A percentile compares a stretch with the other conserved stretches of the same genome.
phyloP scores from a whole-genome alignment of 2,113 vertebrate genomes.

The Columba livia region DNA sequence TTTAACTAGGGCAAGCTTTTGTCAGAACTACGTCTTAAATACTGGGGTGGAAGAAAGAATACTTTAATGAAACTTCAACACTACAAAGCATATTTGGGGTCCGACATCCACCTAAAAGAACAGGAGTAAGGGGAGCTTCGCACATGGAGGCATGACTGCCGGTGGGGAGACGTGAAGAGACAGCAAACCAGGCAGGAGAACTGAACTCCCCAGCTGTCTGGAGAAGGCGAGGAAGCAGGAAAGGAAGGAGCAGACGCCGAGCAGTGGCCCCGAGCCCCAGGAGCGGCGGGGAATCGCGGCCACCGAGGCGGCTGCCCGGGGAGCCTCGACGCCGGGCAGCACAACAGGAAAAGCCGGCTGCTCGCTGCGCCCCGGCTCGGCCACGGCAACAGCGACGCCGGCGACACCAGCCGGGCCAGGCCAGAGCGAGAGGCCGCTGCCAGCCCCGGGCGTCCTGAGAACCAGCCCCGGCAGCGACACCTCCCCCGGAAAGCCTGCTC shows the following conservation, averaged over 20 bases:
- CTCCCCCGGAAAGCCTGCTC: background rate
- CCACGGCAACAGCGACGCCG: background rate
- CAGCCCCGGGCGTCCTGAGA: background rate
- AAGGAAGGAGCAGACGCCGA: background rate
- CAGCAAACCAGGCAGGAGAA: background rate
- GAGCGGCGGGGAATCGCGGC: too few species aligned
- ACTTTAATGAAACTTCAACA: background rate
- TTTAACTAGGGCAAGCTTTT: background rate
- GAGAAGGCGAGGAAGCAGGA: background rate
- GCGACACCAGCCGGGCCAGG: background rate
- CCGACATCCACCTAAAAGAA: background rate
- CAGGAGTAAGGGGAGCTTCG: accelerated
- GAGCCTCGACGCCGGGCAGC: slow-evolving; percentile 18
- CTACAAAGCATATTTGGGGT: background rate
- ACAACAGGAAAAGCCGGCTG: slow-evolving; percentile 48
- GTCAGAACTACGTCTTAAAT: background rate
- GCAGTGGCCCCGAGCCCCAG: too few species aligned
- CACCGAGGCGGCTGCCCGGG: background rate
- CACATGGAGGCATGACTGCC: accelerated
- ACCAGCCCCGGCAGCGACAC: background rate
- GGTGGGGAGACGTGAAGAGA: background rate
- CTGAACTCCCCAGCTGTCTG: background rate
- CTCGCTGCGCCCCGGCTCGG: background rate
- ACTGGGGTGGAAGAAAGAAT: background rate
- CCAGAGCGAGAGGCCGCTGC: background rate